phyloP scores from a whole-genome alignment of 1,140 invertebrate genomes.

The Brachionus paranguensis region DNA sequence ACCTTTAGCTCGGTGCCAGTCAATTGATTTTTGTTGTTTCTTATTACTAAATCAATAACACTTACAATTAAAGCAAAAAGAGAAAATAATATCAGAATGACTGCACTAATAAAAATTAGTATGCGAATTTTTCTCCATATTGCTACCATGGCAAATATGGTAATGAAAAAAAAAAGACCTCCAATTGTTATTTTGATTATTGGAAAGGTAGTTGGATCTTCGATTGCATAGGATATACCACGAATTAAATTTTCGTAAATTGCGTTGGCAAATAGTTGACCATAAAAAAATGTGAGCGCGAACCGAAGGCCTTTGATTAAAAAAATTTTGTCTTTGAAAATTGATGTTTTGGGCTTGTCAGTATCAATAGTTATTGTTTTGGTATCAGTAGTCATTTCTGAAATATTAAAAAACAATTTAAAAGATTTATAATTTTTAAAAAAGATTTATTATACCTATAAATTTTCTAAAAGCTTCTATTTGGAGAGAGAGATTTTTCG shows the following conservation, averaged over 20 bases:
- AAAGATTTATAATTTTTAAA: neutral
- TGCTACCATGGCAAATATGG: conserved; percentile 25
- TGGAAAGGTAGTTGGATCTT: conserved; percentile 11
- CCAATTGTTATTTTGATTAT: conserved; percentile 12
- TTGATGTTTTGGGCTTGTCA: neutral
- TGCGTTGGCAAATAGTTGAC: conserved; percentile 29
- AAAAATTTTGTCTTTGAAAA: neutral
- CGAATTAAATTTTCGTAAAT: conserved; percentile 35
- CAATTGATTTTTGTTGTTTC: neutral
- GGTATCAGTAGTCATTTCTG: neutral
- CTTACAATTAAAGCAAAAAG: conserved; percentile 24
- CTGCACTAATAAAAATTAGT: conserved; percentile 7
- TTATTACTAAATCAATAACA: conserved; percentile 19
- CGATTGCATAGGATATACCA: neutral
- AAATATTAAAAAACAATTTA: neutral
- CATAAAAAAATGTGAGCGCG: conserved; percentile 35
- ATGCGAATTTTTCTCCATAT: conserved; percentile 23
- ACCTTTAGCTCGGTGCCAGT: neutral
- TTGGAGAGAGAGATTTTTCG: neutral
- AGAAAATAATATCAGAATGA: neutral
- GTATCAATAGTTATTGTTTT: neutral
- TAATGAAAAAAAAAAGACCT: neutral
- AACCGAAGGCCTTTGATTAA: neutral
- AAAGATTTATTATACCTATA: neutral
- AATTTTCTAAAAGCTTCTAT: neutral